Conservation (phyloP, 2,888 invertebrate species). For the Acanthosepion esculentum region DNA sequence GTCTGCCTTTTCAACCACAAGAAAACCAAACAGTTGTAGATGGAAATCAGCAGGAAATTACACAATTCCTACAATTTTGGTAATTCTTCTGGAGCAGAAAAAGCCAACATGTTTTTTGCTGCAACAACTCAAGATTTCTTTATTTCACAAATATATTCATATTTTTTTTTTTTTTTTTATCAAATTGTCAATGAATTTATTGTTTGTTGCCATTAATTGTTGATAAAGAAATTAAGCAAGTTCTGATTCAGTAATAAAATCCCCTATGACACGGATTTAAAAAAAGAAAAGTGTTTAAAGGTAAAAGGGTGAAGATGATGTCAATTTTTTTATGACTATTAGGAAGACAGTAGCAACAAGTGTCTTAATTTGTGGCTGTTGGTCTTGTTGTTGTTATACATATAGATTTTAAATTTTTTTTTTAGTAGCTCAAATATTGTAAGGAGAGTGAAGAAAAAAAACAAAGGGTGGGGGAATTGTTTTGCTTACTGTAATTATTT, state of each 20-base stretch:
- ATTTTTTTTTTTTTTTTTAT: not conserved
- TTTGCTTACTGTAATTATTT: not conserved
- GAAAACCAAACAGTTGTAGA: not conserved
- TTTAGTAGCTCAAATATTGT: not conserved
- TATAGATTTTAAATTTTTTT: not conserved
- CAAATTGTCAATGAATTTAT: not conserved
- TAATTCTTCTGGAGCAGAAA: not conserved
- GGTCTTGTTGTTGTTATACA: not conserved
- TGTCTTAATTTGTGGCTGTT: not conserved
- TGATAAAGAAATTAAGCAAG: not conserved
- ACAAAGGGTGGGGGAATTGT: not conserved
- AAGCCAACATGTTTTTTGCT: not conserved
- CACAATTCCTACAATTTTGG: not conserved
- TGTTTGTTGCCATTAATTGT: not conserved
- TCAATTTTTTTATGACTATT: not conserved
- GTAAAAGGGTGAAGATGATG: not conserved
- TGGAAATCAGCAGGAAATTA: not conserved
- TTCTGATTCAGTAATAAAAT: not conserved
- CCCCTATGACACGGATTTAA: not conserved
- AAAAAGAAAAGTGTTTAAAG: not conserved
- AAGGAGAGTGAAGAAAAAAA: not conserved
- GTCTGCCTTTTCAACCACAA: not conserved
- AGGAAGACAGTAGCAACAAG: not conserved
- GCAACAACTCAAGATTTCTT: not conserved
- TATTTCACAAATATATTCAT: conserved; percentile 13